A percentile compares a stretch with the other conserved stretches of the same genome.
phyloP scores from a whole-genome alignment of 2,113 vertebrate species.

The Tragelaphus buxtoni region DNA sequence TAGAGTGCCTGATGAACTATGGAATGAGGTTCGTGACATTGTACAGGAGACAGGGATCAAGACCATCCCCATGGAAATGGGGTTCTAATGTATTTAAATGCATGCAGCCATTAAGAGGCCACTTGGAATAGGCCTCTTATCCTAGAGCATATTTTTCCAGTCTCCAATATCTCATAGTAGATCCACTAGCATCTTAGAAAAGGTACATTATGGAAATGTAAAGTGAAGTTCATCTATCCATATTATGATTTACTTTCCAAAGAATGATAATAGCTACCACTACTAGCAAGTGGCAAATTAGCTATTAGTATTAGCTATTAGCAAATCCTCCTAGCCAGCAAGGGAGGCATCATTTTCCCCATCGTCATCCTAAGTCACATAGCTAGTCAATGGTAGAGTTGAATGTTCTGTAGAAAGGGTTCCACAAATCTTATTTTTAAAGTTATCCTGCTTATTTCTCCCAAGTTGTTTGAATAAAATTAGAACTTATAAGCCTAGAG shows the following conservation, averaged over 20 bases:
- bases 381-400: not conserved
- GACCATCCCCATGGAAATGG: too few species aligned
- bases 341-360: not conserved
- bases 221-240: not conserved
- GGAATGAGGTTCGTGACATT: too few species aligned
- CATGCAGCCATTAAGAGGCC: not conserved
- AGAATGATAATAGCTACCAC: not conserved
- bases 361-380: not conserved
- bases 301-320: not conserved
- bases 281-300: not conserved
- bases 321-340: not conserved
- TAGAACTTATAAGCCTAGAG: not conserved
- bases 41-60: too few species aligned
- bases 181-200: not conserved
- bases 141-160: not conserved
- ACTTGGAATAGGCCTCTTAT: not conserved
- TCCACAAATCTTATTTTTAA: not conserved
- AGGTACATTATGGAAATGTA: not conserved
- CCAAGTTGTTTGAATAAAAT: not conserved
- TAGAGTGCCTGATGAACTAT: too few species aligned
- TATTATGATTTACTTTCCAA: not conserved
- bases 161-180: not conserved
- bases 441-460: not conserved
- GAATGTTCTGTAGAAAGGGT: not conserved
- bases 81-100: not conserved